phyloP scores from a whole-genome alignment of 2,888 invertebrate genomes.

The Stegana nigrithorax region DNA sequence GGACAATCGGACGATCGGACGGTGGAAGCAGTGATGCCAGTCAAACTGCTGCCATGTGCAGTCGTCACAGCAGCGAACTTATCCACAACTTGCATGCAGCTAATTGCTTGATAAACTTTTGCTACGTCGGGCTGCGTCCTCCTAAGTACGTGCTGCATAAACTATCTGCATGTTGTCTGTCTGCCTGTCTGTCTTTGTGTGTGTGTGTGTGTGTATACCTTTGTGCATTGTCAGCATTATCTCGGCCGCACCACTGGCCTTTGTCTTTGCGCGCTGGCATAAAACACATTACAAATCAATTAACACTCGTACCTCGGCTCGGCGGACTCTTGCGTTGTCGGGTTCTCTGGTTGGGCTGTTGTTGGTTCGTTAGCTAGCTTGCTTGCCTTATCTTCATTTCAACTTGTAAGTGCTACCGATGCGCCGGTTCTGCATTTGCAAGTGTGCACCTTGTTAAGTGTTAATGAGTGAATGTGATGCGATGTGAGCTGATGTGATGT shows the following conservation, averaged over 20 bases:
- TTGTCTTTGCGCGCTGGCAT: constrained; percentile 14
- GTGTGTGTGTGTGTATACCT: background rate
- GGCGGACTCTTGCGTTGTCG: no score
- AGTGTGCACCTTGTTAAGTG: no score
- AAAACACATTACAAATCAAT: constrained; percentile 14
- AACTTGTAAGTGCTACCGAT: no score
- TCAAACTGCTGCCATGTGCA: background rate
- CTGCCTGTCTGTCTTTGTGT: background rate
- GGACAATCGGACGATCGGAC: no score
- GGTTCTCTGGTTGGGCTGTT: no score
- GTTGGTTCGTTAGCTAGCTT: no score
- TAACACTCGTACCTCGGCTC: no score
- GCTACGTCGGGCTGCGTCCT: background rate
- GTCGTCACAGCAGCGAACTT: background rate
- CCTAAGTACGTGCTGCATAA: background rate
- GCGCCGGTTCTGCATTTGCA: no score
- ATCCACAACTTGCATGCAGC: constrained; percentile 1
- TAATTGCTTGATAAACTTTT: constrained; percentile 14
- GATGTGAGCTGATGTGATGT: no score
- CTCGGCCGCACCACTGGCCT: background rate
- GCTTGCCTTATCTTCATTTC: no score
- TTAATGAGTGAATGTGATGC: no score
- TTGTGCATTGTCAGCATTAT: background rate
- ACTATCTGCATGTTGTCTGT: background rate
- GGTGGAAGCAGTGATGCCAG: no score